Evolutionary conservation across 2,888 invertebrate species (phyloP).

Genomic region (Selenia dentaria): DNA sequence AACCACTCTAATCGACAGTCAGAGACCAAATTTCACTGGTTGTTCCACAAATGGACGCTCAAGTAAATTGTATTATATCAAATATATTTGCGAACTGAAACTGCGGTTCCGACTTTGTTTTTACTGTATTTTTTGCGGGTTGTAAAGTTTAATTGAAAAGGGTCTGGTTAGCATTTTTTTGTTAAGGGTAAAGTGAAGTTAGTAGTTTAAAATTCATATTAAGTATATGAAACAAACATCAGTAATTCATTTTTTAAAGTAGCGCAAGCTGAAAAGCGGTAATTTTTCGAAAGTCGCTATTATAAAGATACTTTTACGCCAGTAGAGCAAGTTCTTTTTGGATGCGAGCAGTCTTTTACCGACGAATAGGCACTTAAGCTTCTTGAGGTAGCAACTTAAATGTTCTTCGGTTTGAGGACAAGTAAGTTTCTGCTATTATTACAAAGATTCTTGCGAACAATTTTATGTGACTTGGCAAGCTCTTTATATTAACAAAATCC

Average conservation of each 20-base stretch:
- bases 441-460: constrained; percentile 11
- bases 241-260: no score
- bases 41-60: constrained; percentile 44
- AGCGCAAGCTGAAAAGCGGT: background rate
- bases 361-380: constrained; percentile 9
- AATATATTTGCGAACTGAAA: constrained; percentile 48
- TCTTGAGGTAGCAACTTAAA: constrained; percentile 7
- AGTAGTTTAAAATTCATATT: no score
- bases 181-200: no score
- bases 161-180: no score
- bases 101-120: constrained; percentile 44
- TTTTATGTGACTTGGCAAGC: constrained; percentile 22
- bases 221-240: no score
- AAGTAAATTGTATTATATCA: constrained; percentile 44
- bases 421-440: constrained; percentile 16
- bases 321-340: constrained; percentile 8
- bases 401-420: constrained; percentile 9
- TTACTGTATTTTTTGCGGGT: constrained; percentile 45
- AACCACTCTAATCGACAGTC: constrained; percentile 34
- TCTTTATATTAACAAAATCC: constrained; percentile 16
- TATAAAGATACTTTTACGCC: constrained; percentile 1
- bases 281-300: constrained; percentile 1
- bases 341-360: constrained; percentile 8
- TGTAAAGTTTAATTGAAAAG: constrained; percentile 34
- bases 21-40: constrained; percentile 40